These are phyloP conservation scores for Hylia prasina DNA, from an alignment of 2,113 vertebrate species.

Conservation along the genomic window DNA sequence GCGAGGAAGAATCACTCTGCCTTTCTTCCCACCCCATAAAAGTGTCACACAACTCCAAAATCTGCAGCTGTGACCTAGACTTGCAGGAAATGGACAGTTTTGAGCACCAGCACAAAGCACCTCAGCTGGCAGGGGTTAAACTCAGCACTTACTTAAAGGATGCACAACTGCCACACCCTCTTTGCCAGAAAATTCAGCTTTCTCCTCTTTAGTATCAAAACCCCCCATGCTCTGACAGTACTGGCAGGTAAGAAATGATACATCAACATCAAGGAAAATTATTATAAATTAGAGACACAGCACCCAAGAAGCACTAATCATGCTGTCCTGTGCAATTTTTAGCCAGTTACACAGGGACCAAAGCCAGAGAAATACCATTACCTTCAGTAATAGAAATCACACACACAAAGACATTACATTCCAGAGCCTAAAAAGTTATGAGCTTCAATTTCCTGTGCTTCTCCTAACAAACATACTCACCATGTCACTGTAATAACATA, in stretches of 20 bases:
- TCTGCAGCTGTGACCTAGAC: neutral
- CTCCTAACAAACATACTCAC: neutral
- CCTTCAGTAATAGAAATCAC: neutral
- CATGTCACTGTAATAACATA: neutral
- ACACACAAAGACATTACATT: neutral
- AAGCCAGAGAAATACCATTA: neutral
- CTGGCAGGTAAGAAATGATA: neutral
- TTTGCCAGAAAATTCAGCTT: neutral
- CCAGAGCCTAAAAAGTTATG: neutral
- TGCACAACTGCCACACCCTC: neutral
- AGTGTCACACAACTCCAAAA: neutral
- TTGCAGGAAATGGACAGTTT: neutral
- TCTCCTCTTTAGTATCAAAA: neutral
- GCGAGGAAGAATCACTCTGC: neutral
- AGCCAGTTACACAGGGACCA: neutral
- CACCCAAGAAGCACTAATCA: neutral
- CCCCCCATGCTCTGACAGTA: rapidly evolving
- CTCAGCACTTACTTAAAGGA: neutral
- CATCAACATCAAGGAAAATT: neutral
- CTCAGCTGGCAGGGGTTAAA: neutral
- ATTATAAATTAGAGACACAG: neutral
- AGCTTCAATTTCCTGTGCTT: neutral
- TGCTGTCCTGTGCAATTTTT: neutral
- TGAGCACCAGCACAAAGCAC: neutral
- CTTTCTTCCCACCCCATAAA: neutral